phyloP scores from a whole-genome alignment of 1,140 invertebrate species.

The Drosophila kikkawai region DNA sequence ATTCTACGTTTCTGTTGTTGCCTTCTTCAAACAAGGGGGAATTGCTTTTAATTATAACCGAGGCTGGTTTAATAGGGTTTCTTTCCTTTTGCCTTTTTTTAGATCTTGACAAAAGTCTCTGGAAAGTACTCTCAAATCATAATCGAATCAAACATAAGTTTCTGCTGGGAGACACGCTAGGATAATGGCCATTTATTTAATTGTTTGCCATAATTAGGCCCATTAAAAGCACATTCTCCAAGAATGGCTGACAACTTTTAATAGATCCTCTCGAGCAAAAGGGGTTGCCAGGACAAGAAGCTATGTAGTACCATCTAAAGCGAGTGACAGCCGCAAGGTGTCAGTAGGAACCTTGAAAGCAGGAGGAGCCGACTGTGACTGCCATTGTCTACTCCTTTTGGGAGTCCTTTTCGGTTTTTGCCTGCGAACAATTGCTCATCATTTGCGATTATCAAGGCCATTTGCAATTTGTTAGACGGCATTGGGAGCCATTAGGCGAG shows the following conservation, averaged over 20 bases:
- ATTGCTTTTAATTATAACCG: conserved; percentile 69
- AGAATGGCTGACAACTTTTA: conserved; percentile 10
- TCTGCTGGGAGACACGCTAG: not conserved
- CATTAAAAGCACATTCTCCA: conserved; percentile 22
- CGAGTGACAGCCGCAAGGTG: conserved; percentile 16
- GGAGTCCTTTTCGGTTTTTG: not conserved
- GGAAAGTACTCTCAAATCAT: not conserved
- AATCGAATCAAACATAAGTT: conserved; percentile 19
- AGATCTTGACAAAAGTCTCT: no score
- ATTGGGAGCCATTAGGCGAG: conserved; percentile 7
- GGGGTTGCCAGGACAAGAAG: conserved; percentile 1
- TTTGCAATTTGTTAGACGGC: conserved; percentile 20
- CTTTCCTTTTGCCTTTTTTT: not conserved
- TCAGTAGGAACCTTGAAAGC: not conserved
- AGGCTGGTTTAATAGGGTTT: conserved; percentile 4
- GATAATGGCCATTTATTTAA: conserved; percentile 17
- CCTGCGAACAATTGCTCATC: conserved; percentile 35
- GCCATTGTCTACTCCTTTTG: conserved; percentile 12
- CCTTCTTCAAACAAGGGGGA: conserved; percentile 17
- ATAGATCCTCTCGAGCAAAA: not conserved
- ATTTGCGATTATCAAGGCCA: conserved; percentile 33
- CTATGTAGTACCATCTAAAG: not conserved
- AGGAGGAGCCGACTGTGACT: no score
- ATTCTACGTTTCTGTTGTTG: conserved; percentile 36
- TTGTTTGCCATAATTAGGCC: conserved; percentile 24